Percentiles rank a stretch among this genome's conserved stretches.
These are phyloP conservation scores for Hippoglossus hippoglossus DNA, from an alignment of 2,797 vertebrate species.

Conservation along the genomic window DNA sequence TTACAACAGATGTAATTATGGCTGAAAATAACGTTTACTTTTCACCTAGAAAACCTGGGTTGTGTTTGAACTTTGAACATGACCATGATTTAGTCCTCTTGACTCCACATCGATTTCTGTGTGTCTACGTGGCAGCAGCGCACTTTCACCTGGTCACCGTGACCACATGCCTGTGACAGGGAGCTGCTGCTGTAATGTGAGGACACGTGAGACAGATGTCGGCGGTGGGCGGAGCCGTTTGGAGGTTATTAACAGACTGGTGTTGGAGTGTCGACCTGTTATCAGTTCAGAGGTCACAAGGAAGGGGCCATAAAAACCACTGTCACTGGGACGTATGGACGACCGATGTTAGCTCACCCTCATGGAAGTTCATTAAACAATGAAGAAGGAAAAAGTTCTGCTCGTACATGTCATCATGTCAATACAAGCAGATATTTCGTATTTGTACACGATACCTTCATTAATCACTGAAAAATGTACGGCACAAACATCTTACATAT, in stretches of 20 bases:
- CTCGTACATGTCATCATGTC: too few relatives aligned
- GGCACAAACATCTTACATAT: too few relatives aligned
- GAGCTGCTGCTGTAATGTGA: constrained; percentile 10
- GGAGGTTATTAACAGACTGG: constrained; percentile 29
- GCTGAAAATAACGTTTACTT: too few relatives aligned
- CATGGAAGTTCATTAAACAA: background rate
- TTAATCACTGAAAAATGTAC: too few relatives aligned
- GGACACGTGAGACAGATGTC: background rate
- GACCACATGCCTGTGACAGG: background rate
- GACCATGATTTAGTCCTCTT: background rate
- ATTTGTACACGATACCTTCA: too few relatives aligned
- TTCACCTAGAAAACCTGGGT: too few relatives aligned
- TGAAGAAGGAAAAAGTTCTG: background rate
- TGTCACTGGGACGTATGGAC: background rate
- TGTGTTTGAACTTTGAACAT: background rate
- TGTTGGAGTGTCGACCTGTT: constrained; percentile 33
- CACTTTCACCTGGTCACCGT: constrained; percentile 8
- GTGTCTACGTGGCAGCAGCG: constrained; percentile 23
- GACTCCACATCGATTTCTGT: constrained; percentile 2
- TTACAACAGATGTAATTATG: too few relatives aligned
- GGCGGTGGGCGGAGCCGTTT: background rate
- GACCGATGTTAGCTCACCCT: constrained; percentile 2
- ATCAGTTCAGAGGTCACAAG: constrained; percentile 39
- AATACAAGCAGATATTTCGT: too few relatives aligned
- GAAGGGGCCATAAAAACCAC: constrained; percentile 31